Evolutionary conservation across 2,797 vertebrate species (phyloP).

Genomic region (Hephaestus fuliginosus): DNA sequence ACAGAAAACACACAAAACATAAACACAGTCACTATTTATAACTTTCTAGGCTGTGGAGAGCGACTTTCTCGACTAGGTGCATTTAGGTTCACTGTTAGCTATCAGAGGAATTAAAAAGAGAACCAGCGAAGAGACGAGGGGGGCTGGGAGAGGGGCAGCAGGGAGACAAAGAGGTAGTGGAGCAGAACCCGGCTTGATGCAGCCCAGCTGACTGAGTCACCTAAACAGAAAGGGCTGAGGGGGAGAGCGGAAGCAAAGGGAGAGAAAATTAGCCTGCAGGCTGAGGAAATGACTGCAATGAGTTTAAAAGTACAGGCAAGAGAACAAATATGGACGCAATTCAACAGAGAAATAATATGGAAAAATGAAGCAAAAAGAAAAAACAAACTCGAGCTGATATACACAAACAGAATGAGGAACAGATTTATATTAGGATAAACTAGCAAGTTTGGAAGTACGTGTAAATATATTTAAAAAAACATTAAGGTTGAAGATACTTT

Average conservation of each 20-base stretch:
- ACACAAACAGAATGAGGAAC: not conserved
- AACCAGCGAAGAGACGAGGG: constrained; percentile 45
- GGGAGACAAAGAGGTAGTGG: constrained; percentile 47
- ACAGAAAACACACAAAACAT: constrained; percentile 5
- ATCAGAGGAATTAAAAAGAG: constrained; percentile 65
- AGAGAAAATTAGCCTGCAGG: constrained; percentile 40
- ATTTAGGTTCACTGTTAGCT: constrained; percentile 39
- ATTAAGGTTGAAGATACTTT: not conserved
- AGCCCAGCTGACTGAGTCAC: constrained; percentile 61
- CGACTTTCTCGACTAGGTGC: constrained; percentile 38
- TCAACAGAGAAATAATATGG: constrained; percentile 1
- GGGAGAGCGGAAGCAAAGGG: constrained; percentile 9
- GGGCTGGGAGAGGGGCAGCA: constrained; percentile 31
- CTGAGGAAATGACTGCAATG: constrained; percentile 40
- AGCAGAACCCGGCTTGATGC: constrained; percentile 66
- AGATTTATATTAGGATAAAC: not conserved
- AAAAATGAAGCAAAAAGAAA: constrained; percentile 11
- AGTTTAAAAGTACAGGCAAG: constrained; percentile 37
- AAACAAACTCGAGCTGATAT: not conserved
- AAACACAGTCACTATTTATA: not conserved
- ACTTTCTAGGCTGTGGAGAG: not conserved
- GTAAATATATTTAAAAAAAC: not conserved
- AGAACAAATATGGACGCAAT: constrained; percentile 28
- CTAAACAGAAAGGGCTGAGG: constrained; percentile 34
- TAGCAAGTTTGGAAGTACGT: not conserved